A percentile compares a stretch with the other conserved stretches of the same genome.
Conservation (phyloP, 2,888 invertebrate genomes). For the Drosophila mettleri region DNA sequence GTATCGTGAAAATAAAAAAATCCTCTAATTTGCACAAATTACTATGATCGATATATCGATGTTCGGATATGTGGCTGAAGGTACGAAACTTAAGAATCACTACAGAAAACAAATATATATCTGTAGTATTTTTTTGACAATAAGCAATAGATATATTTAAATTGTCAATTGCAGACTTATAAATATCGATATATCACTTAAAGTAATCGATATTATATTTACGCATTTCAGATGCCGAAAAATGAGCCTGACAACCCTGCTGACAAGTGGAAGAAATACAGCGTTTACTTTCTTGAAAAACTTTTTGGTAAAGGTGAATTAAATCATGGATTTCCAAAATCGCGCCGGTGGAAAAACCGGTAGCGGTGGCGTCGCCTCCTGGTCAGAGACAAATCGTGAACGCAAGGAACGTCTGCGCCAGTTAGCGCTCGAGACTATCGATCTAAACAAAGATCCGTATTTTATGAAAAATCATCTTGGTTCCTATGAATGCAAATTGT, state of each 20-base stretch:
- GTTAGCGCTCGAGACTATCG: conserved; percentile 98
- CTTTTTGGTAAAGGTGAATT: conserved; percentile 16
- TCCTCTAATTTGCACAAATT: background rate
- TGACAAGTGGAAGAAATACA: background rate
- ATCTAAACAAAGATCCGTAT: conserved; percentile 99
- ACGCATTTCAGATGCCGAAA: background rate
- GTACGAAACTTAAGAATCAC: background rate
- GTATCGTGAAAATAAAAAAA: background rate
- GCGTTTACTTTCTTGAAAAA: conserved; percentile 16
- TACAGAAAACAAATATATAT: background rate
- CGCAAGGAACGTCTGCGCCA: conserved; percentile 97
- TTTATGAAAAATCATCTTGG: conserved; percentile 99
- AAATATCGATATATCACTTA: background rate
- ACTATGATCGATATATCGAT: conserved; percentile 10
- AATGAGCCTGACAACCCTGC: conserved; percentile 14
- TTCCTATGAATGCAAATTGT: conserved; percentile 99
- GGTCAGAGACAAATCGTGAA: conserved; percentile 99
- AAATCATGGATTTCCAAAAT: conserved; percentile 98
- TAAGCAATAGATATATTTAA: background rate
- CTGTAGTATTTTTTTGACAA: background rate
- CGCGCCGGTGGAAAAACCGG: conserved; percentile 99
- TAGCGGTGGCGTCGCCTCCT: conserved; percentile 99
- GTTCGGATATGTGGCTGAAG: background rate
- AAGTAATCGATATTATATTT: conserved; percentile 1
- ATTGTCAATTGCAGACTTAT: background rate